Base-by-base conservation (phyloP, 2,113 vertebrate species). In the Tamias sibiricus region DNA sequence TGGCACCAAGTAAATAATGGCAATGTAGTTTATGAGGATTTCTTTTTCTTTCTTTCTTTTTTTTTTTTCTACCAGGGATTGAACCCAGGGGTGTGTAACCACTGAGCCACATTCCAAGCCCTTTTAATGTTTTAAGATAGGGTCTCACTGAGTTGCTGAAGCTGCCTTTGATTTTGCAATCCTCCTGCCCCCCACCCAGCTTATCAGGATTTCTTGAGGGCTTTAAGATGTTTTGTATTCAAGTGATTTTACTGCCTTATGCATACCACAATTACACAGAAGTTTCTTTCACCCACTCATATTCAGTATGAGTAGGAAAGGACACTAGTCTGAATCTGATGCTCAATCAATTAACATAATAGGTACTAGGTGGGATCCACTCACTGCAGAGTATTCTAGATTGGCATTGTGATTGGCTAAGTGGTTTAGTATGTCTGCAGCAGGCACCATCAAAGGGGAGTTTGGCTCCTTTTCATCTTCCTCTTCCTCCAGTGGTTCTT, bases 351-450 rank as follows among this genome's bases (percentile, higher is more conserved):
- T 11, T 30, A 77, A 75, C 37, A 20, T 26, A 92, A 72, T 24
- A 54, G 75, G 20, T 87, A 91, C 72, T 66, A 52, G n/a, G 47
- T 47, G 59, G 75, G 59, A 49, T 54, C 37, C 32, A 96, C 99
- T 99, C 98, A 99, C 99, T 0, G 98, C 97, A 30, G 99, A 98
- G 64, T 99, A 99, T 96, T 99, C 99, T 98, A 99, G 98, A 94
- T 99, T 99, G 82, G 99, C 99, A 0, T 99, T 99, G 98, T 99
- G 99, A 88, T 98, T 98, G 95, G 99, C 99, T 96, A 99, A 96
- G 0, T 99, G 99, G 97, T 99, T 99, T 80, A 99, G 95, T 97
- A 99, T 99, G 98, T 99, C 99, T 2, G 99, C 99, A 97, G 99
- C 99, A 8, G 99, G 99, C 83, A 99, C 99, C 99, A 99, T 99